Evolutionary conservation across 2,113 vertebrate genomes (phyloP), one percentile per base, ranked within the genome.

Genomic region (Phodopus roborovskii): DNA sequence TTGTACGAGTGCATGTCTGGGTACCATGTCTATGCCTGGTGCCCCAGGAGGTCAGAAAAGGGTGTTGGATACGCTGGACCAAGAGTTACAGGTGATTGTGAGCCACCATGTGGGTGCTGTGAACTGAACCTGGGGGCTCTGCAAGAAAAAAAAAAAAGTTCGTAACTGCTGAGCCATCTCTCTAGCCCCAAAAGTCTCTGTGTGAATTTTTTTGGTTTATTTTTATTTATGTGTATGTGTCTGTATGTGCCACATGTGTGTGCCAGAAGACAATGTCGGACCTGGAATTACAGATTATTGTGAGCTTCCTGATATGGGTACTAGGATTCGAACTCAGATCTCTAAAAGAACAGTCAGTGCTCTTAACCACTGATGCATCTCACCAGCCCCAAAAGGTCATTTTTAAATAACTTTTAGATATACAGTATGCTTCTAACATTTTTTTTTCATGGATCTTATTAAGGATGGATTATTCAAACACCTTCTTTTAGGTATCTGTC

Each of bases 401-500:
- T 75, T 88, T 88, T 42, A 88, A 81, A 75, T 71, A 68, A 90
- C 7, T 92, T 84, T 79, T 83, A 60, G 30, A 56, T 81, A 81
- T 50, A 68, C 19, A n/a, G 12, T 60, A 78, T 56, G 13, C 88
- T 87, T 78, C 60, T 84, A 91, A n/a, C 71, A 9, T 73, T 75
- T 94, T 94, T 79, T 62, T 95, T 79, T 84, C 48, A 74, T 48
- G 53, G 62, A 83, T 68, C 26, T 78, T 60, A 78, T 78, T 78
- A 78, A 94, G 91, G n/a, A 50, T 30, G 91, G n/a, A 50, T 30
- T 48, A 81, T 93, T 58, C 64, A 82, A 89, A 93, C 42, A 93
- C 58, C 62, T 82, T 71, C 87, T 84, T 91, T 88, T 73, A 73
- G 56, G 53, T 87, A 39, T 42, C 39, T 92, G 36, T 42, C 81